These are phyloP conservation scores for Vesta saturnalis DNA, from an alignment of 2,888 invertebrate species.

Conservation along the genomic window DNA sequence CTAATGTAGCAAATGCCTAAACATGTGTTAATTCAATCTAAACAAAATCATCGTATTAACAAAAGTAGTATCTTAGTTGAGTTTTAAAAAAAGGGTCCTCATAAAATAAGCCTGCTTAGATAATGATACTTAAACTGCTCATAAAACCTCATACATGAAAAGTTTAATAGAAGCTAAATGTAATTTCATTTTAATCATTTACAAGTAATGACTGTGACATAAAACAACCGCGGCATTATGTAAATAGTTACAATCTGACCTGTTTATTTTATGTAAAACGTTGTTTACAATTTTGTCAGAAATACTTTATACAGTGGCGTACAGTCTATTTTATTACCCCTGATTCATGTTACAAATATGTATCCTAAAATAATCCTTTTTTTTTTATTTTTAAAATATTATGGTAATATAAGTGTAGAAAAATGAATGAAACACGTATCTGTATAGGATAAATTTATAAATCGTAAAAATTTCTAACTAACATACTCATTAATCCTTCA, in stretches of 20 bases:
- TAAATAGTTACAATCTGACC: slow-evolving; percentile 43
- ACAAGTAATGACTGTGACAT: slow-evolving; percentile 40
- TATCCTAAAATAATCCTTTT: not conserved
- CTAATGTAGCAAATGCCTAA: not conserved
- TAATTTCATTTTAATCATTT: slow-evolving; percentile 44
- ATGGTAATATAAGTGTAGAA: not conserved
- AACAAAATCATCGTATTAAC: slow-evolving; percentile 7
- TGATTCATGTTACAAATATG: slow-evolving; percentile 18
- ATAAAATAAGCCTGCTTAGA: slow-evolving; percentile 35
- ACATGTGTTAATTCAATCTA: slow-evolving; percentile 2
- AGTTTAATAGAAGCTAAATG: slow-evolving; percentile 38
- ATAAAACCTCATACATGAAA: slow-evolving; percentile 45
- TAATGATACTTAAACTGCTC: slow-evolving; percentile 50
- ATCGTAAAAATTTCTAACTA: not conserved
- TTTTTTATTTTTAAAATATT: not conserved
- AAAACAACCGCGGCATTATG: slow-evolving; percentile 41
- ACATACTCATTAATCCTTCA: not conserved
- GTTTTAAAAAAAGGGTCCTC: not conserved
- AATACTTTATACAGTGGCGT: slow-evolving; percentile 43
- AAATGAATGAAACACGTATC: not conserved
- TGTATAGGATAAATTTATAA: not conserved
- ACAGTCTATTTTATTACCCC: slow-evolving; percentile 11
- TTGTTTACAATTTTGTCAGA: slow-evolving; percentile 45
- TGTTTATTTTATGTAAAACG: slow-evolving; percentile 44
- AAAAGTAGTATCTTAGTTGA: not conserved